Evolutionary conservation across 2,113 vertebrate species (phyloP).

Genomic region (Myocastor coypus): DNA sequence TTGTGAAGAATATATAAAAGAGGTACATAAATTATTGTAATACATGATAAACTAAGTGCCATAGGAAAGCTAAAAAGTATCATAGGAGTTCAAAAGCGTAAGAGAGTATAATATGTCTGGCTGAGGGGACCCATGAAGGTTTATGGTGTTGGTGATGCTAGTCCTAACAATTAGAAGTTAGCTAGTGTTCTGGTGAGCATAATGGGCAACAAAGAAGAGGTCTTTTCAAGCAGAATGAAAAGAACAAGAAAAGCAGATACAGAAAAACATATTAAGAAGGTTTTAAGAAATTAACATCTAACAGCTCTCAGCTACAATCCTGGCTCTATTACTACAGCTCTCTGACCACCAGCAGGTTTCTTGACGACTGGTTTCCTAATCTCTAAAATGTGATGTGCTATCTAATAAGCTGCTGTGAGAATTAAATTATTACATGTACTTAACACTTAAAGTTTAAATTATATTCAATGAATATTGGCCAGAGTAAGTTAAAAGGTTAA

Average conservation of each 20-base stretch:
- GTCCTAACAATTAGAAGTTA: not conserved
- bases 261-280: not conserved
- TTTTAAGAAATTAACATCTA: constrained; percentile 14
- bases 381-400: constrained; percentile 28
- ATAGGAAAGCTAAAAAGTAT: not conserved
- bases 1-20: constrained; percentile 16
- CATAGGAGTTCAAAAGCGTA: not conserved
- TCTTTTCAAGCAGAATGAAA: constrained; percentile 42
- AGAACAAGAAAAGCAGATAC: not conserved
- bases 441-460: not conserved
- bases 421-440: not conserved
- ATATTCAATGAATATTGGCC: not conserved
- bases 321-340: not conserved
- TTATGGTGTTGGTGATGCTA: not conserved
- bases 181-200: constrained; percentile 30
- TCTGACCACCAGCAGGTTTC: not conserved
- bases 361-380: not conserved
- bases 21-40: not conserved
- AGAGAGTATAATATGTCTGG: not conserved
- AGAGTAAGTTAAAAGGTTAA: not conserved
- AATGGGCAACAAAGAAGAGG: not conserved
- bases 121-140: not conserved
- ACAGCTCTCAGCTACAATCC: not conserved
- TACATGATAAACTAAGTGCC: not conserved
- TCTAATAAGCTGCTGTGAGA: constrained; percentile 4